phyloP scores from a whole-genome alignment of 1,140 invertebrate species.

The Neodiprion fabricii region DNA sequence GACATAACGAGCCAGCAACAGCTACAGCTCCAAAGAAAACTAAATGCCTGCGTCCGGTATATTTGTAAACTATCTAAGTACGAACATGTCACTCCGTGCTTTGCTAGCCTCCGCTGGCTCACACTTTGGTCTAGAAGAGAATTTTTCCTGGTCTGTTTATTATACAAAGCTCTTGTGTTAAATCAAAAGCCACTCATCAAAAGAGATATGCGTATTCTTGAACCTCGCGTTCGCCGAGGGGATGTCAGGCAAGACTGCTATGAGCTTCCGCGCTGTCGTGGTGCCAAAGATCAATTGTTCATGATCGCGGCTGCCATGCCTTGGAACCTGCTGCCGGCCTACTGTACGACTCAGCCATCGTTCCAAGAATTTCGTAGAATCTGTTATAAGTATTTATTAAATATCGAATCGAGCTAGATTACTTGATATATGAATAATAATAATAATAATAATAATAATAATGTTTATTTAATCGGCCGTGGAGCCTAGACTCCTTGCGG shows the following conservation, averaged over 20 bases:
- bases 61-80: conserved; percentile 9
- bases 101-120: neutral
- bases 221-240: neutral
- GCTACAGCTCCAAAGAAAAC: neutral
- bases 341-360: no score
- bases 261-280: neutral
- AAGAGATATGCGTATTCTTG: neutral
- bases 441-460: conserved; percentile 16
- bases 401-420: no score
- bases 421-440: no score
- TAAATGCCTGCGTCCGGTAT: neutral
- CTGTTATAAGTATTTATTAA: no score
- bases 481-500: no score
- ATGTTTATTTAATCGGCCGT: no score
- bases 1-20: conserved; percentile 6
- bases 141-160: conserved; percentile 7
- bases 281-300: conserved; percentile 6
- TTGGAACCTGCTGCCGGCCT: no score
- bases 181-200: conserved; percentile 3
- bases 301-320: neutral
- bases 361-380: no score
- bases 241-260: conserved; percentile 4
- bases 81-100: conserved; percentile 14
- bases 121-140: neutral
- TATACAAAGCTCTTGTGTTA: neutral